Evolutionary conservation across 2,797 vertebrate genomes (phyloP).

Genomic region (Takifugu ocellatus): DNA sequence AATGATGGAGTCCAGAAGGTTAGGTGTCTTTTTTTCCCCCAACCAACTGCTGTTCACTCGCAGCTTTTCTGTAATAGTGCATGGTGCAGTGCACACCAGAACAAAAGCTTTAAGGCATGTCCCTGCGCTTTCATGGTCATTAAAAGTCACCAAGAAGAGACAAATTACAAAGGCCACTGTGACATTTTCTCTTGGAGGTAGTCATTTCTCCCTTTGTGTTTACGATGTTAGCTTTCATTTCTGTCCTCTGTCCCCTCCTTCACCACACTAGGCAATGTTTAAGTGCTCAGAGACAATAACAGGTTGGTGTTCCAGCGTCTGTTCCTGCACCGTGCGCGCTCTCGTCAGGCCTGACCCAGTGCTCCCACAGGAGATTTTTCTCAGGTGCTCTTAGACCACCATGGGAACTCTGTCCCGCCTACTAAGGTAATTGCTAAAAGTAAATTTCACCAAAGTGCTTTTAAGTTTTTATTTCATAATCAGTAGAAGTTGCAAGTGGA

Average conservation of each 20-base stretch:
- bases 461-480: no score
- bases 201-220: conserved; percentile 74
- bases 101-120: conserved; percentile 52
- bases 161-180: conserved; percentile 71
- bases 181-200: conserved; percentile 64
- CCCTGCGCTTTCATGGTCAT: conserved; percentile 58
- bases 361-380: conserved; percentile 28
- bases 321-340: conserved; percentile 53
- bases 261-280: conserved; percentile 70
- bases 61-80: conserved; percentile 31
- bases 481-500: no score
- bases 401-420: conserved; percentile 39
- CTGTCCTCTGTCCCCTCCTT: conserved; percentile 57
- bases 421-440: conserved; percentile 40
- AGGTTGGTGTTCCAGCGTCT: conserved; percentile 71
- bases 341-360: conserved; percentile 53
- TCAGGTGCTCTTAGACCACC: conserved; percentile 31
- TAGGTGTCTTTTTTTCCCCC: no score
- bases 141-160: conserved; percentile 62
- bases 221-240: conserved; percentile 68
- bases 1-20: conserved; percentile 33
- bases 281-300: conserved; percentile 77
- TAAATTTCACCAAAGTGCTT: not conserved
- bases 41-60: conserved; percentile 22
- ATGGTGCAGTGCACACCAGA: conserved; percentile 24